Base-by-base conservation (phyloP, 2,888 invertebrate species). In the Glaucopsyche alexis region DNA sequence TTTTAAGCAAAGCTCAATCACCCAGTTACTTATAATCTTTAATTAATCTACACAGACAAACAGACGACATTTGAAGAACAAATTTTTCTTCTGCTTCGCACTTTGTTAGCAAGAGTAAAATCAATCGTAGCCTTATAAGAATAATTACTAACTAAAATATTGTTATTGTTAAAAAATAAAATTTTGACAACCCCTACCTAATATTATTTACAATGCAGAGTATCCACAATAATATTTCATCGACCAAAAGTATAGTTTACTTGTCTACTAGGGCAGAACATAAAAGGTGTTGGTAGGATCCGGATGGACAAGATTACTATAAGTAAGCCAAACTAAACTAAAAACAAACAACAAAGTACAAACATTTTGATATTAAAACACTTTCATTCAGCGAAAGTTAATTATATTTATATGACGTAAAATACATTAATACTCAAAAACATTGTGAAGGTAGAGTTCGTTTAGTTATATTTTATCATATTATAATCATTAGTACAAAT, bases 361-460 rank as follows among this genome's bases (percentile, higher is more conserved):
- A 29, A 60, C 29, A 60, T 5, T 38, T 60, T 29, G 5, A 60
- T 60, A 60, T 60, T 29, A 29, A 29, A 60, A 60, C 7, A 60
- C 60, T 60, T 60, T 60, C 29, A 60, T 60, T 60, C 29, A 38
- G 60, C 29, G 60, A 60, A 60, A 60, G 60, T 60, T 29, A 6
- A 11, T 60, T 13, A 29, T 2, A 19, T 29, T n/a, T n/a, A n/a
- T 1, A 29, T 60, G 16, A 55, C 55, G 55, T 5, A 60, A 29
- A 29, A 60, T 60, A 60, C 13, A 60, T 55, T 55, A 55, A 55
- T 42, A 42, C 42, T 42, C 55, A 19, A 19, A 55, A 16, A 11
- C 11, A 55, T 55, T 8, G 16, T 16, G 11, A 0, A 11, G 11
- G 55, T 55, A 9, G 55, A 55, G 55, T 55, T 29, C 29, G 29